Conservation (phyloP, 2,888 invertebrate species). For the Orthosia gothica region DNA sequence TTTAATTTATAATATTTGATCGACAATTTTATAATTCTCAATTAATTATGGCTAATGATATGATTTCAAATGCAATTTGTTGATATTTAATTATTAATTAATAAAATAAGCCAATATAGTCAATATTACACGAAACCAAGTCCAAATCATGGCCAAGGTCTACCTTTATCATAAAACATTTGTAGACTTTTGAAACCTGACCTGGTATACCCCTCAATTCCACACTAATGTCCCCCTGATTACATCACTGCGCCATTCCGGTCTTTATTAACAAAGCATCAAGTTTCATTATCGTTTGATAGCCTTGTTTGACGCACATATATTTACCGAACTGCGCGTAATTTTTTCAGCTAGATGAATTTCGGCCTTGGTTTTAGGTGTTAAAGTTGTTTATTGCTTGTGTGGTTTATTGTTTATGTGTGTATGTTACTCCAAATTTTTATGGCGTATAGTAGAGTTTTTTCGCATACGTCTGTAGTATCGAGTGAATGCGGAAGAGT, state of each 20-base stretch:
- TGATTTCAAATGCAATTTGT: background rate
- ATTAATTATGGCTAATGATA: constrained; percentile 2
- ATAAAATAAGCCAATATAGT: background rate
- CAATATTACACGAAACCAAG: background rate
- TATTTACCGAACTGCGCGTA: constrained; percentile 42
- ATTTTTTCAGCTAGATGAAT: constrained; percentile 4
- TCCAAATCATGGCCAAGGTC: constrained; percentile 31
- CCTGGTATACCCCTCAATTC: constrained; percentile 54
- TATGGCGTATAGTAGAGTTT: constrained; percentile 48
- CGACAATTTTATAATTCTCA: constrained; percentile 7
- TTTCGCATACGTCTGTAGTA: constrained; percentile 49
- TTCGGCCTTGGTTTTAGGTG: constrained; percentile 16
- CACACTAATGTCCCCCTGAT: constrained; percentile 44
- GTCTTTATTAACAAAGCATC: constrained; percentile 47
- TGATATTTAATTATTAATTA: background rate
- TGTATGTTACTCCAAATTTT: constrained; percentile 53
- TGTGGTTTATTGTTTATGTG: constrained; percentile 38
- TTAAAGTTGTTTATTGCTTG: constrained; percentile 43
- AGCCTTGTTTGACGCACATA: constrained; percentile 56
- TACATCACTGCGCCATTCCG: constrained; percentile 28
- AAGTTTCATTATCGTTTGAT: constrained; percentile 58
- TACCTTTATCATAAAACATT: constrained; percentile 34
- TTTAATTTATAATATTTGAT: constrained; percentile 2
- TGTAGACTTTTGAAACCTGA: constrained; percentile 58
- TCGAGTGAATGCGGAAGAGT: constrained; percentile 58